Conservation (phyloP, 2,797 vertebrate species). For the Coregonus sp. region DNA sequence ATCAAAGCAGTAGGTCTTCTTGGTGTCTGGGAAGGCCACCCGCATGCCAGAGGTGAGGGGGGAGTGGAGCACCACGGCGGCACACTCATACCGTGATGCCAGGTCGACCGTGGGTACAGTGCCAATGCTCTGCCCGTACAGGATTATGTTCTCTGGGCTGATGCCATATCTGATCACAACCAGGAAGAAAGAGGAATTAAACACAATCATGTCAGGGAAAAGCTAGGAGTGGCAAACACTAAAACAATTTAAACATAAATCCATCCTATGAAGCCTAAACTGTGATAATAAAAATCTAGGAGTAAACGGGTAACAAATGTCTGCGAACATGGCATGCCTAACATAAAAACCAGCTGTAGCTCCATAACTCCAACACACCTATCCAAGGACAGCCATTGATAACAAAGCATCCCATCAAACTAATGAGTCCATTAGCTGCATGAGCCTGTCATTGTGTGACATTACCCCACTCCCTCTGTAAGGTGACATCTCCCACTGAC, state of each 20-base stretch:
- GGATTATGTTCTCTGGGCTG: constrained; percentile 92
- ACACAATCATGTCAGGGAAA: background rate
- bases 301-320: no score
- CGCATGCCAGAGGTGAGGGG: constrained; percentile 95
- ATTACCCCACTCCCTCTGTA: background rate
- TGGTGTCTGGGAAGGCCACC: constrained; percentile 94
- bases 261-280: background rate
- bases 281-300: background rate
- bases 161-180: constrained; percentile 84
- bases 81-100: constrained; percentile 93
- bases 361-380: background rate
- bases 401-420: background rate
- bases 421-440: background rate
- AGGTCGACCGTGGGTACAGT: constrained; percentile 94
- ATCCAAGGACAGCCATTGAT: background rate
- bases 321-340: no score
- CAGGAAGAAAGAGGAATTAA: background rate
- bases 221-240: background rate
- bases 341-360: no score
- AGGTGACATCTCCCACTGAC: background rate
- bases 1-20: constrained; percentile 97
- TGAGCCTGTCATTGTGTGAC: background rate
- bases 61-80: constrained; percentile 91
- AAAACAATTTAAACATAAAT: background rate
- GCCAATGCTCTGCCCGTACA: constrained; percentile 95